Base-by-base conservation (phyloP, 2,797 vertebrate genomes). In the Lagorchestes hirsutus region DNA sequence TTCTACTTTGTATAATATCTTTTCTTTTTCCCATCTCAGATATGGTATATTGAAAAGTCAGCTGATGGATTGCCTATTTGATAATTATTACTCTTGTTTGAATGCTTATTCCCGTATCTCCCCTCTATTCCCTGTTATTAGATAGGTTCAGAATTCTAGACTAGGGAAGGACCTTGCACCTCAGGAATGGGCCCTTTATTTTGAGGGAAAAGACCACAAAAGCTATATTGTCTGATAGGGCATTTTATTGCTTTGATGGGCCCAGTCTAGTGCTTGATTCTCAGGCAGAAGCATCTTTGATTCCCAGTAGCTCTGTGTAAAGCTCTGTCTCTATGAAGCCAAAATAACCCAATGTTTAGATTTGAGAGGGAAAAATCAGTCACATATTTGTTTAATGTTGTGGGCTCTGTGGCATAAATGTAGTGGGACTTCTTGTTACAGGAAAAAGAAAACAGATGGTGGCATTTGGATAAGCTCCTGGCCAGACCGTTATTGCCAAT, bases 1-100 rank as follows among this genome's bases (percentile, higher is more conserved):
- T 97, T 98, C 97, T 97, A 96, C 96, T 98, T 98, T 98, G 96
- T 97, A 97, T 98, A 98, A 97, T 95, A 94, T 8, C 92, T 93
- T 96, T 96, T 97, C 96, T 97, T 95, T 97, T 95, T 94, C 52
- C 58, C 57, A 92, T 93, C 50, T 54, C 90, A 97, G 96, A 96
- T 97, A 95, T 96, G 90, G 95, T 97, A 96, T 97, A 97, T 98
- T 98, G 97, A 97, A 97, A 98, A 98, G 96, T 95, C 97, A 97
- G 97, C 97, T 97, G 97, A 97, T 96, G 95, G 97, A 96, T 96
- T 93, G 96, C 97, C 97, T 97, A 96, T 95, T 97, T 97, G 96
- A 97, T 97, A 98, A 97, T 95, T 96, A 96, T 97, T 97, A 93
- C 92, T 93, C 59, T 92, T 95, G 97, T 96, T 96, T 95, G 94